Conservation (phyloP, 2,888 invertebrate species). For the Lithophane ornitopus region DNA sequence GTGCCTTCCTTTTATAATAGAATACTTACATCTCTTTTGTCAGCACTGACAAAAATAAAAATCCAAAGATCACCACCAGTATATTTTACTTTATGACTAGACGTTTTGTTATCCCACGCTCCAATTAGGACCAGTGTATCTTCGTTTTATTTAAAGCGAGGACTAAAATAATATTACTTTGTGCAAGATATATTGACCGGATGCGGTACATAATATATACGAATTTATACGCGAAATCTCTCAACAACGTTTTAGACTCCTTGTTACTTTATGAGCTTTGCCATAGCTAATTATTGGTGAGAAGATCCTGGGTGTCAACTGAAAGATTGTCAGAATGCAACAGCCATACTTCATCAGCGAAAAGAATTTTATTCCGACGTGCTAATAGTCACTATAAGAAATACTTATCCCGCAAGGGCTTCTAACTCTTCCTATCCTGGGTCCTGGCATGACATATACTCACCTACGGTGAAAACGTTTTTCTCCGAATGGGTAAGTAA, state of each 20-base stretch:
- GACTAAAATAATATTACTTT: conserved; percentile 12
- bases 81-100: conserved; percentile 1
- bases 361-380: too few relatives aligned
- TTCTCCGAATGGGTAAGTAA: neutral
- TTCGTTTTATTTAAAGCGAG: neutral
- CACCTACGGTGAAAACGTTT: neutral
- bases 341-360: too few relatives aligned
- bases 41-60: conserved; percentile 6
- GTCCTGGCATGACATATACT: neutral
- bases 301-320: neutral
- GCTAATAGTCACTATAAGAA: neutral
- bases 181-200: conserved; percentile 2
- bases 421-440: neutral
- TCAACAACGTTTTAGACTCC: neutral
- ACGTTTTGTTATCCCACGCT: neutral
- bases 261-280: neutral
- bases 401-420: neutral
- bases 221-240: neutral
- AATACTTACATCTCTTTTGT: neutral
- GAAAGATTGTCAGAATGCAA: neutral
- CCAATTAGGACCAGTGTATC: neutral
- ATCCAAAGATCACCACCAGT: neutral
- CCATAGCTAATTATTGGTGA: neutral
- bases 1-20: neutral
- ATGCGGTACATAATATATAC: neutral